Base-by-base conservation (phyloP, 2,113 vertebrate species). In the Cololabis saira region DNA sequence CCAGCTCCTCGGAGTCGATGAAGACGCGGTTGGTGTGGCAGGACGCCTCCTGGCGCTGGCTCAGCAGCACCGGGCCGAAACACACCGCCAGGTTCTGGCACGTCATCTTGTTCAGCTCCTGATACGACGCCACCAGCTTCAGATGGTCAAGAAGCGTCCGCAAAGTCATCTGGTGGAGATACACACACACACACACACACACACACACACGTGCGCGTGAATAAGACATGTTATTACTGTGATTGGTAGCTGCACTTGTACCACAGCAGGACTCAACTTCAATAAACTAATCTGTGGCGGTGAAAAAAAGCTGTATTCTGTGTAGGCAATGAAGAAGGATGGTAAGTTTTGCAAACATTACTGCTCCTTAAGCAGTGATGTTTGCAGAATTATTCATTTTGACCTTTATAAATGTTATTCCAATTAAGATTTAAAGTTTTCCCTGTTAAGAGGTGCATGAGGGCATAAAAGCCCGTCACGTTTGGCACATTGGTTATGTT, bases 71-170 rank as follows among this genome's bases (percentile, higher is more conserved):
- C 0, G 98, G 98, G 56, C 97, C 98, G 70, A 99, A 99, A 80
- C 98, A 99, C 9, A 99, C 98, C 0, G 98, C 98, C 90, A 99
- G 90, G 87, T 99, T 99, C 93, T 99, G 98, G 79, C 97, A 99
- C 0, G 96, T 99, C 98, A 99, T 99, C 89, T 98, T 99, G 80
- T 99, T 99, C 18, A 95, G 91, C 76, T 97, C 95, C 0, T 98
- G 96, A 80, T 96, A 93, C 42, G 96, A 99, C 59, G 98, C 96
- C 72, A 99, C 97, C 56, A 96, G 86, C 79, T 98, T 98, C 87
- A 99, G 92, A 86, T 99, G 98, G 89, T 98, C 94, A 71, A 99
- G 89, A 52, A 99, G 93, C 93, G 93, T 96, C 91, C 89, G 94
- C 73, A 99, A 82, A 1, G 96, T 98, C 82, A 93, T 93, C 98